These are phyloP conservation scores for Spilogale gracilis DNA, from an alignment of 2,113 vertebrate genomes.

Conservation along the genomic window DNA sequence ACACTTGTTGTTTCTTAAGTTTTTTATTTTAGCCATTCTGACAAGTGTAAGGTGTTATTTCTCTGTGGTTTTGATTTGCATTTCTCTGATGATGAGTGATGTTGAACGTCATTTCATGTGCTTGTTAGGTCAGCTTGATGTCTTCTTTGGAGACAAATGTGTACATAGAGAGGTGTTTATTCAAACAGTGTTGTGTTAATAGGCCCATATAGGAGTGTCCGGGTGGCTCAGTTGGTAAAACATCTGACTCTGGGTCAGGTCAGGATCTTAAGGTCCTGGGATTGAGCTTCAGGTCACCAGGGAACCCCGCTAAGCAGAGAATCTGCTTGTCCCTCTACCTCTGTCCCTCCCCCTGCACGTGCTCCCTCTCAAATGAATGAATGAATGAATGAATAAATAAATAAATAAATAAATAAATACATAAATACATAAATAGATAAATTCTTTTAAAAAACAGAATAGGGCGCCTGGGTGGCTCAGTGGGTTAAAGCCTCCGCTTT, in stretches of 20 bases:
- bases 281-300: background rate
- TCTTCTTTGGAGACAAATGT: background rate
- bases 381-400: background rate
- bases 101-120: background rate
- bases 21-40: background rate
- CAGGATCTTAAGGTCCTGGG: background rate
- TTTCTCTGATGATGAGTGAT: background rate
- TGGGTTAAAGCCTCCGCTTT: too few relatives aligned
- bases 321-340: background rate
- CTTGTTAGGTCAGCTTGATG: background rate
- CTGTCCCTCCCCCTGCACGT: background rate
- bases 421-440: background rate
- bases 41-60: background rate
- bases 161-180: background rate
- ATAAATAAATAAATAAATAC: background rate
- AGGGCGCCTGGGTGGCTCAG: too few relatives aligned
- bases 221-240: background rate
- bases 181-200: background rate
- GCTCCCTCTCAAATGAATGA: background rate
- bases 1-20: background rate
- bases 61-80: background rate
- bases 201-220: background rate
- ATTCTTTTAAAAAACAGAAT: background rate
- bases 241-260: background rate
- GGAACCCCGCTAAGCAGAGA: background rate